phyloP scores from a whole-genome alignment of 1,140 invertebrate species.

The Hylaeus volcanicus region DNA sequence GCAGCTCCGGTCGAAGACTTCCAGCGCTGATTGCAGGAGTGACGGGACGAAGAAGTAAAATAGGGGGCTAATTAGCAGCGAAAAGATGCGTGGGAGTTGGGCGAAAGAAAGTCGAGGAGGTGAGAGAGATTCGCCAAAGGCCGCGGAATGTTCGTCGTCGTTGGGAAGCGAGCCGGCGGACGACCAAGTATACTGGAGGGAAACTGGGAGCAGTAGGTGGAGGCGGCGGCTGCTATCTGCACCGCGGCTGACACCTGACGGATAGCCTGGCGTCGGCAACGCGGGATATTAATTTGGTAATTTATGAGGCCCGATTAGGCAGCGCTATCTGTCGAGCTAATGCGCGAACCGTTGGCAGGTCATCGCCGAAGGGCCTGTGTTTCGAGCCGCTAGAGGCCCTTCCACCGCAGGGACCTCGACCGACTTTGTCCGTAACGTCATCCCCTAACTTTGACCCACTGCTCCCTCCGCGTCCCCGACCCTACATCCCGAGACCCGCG shows the following conservation, averaged over 20 bases:
- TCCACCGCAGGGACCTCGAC: slow-evolving; percentile 39
- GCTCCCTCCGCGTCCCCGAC: background rate
- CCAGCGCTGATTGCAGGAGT: too few relatives aligned
- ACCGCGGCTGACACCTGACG: slow-evolving; percentile 77
- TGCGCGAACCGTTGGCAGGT: slow-evolving; percentile 77
- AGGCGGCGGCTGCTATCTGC: slow-evolving; percentile 72
- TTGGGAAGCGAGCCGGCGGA: slow-evolving; percentile 28
- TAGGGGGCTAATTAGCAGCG: too few relatives aligned
- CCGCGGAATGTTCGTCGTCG: slow-evolving; percentile 36
- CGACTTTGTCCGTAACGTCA: background rate
- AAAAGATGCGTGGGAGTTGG: background rate
- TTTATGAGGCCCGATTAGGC: slow-evolving; percentile 79
- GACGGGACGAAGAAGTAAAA: too few relatives aligned
- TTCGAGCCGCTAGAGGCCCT: slow-evolving; percentile 62
- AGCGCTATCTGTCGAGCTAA: slow-evolving; percentile 78
- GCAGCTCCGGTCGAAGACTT: too few relatives aligned
- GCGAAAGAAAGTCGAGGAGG: background rate
- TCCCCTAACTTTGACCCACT: background rate
- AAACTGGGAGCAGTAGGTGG: slow-evolving; percentile 57
- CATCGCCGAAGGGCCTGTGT: slow-evolving; percentile 69
- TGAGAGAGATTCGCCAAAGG: background rate
- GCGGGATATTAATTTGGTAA: slow-evolving; percentile 80
- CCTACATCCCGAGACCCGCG: too few relatives aligned
- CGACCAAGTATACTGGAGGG: slow-evolving; percentile 44
- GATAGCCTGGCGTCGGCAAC: slow-evolving; percentile 75